A percentile compares a stretch with the other conserved stretches of the same genome.
Evolutionary conservation across 2,113 vertebrate genomes (phyloP).

Genomic region (Siniperca knerii): DNA sequence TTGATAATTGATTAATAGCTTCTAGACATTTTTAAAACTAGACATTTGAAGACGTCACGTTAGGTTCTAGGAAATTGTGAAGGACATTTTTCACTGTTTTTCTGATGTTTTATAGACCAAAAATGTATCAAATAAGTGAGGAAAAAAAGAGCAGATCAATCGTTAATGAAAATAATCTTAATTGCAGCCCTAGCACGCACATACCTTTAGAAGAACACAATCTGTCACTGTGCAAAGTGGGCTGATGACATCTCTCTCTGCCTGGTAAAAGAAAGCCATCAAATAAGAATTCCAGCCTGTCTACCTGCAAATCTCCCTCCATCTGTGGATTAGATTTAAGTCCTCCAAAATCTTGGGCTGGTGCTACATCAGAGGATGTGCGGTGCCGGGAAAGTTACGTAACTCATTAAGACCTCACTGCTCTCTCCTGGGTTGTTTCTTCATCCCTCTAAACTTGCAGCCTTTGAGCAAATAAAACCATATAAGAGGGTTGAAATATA

Average conservation of each 20-base stretch:
- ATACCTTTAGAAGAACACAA: not conserved
- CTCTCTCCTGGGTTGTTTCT: conserved; percentile 71
- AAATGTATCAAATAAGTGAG: not conserved
- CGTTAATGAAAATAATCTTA: not conserved
- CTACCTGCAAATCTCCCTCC: conserved; percentile 83
- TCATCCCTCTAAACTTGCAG: conserved; percentile 81
- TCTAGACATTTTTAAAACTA: not conserved
- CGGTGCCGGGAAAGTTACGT: conserved; percentile 80
- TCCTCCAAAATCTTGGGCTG: conserved; percentile 81
- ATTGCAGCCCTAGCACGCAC: not conserved
- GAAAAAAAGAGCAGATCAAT: not conserved
- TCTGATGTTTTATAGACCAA: not conserved
- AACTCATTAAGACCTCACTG: conserved; percentile 84
- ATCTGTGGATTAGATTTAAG: conserved; percentile 84
- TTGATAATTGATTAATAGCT: too few species aligned
- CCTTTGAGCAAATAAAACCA: conserved; percentile 83
- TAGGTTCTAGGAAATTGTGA: not conserved
- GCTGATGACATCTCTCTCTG: conserved; percentile 70
- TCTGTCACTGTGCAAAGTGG: conserved; percentile 41
- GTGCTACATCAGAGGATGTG: conserved; percentile 84
- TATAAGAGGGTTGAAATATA: conserved; percentile 79
- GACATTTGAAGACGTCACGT: not conserved
- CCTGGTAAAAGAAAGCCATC: conserved; percentile 84
- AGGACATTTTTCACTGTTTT: not conserved
- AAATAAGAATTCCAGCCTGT: conserved; percentile 82